Base-by-base conservation (phyloP, 2,797 vertebrate species). In the Halcyon badia region DNA sequence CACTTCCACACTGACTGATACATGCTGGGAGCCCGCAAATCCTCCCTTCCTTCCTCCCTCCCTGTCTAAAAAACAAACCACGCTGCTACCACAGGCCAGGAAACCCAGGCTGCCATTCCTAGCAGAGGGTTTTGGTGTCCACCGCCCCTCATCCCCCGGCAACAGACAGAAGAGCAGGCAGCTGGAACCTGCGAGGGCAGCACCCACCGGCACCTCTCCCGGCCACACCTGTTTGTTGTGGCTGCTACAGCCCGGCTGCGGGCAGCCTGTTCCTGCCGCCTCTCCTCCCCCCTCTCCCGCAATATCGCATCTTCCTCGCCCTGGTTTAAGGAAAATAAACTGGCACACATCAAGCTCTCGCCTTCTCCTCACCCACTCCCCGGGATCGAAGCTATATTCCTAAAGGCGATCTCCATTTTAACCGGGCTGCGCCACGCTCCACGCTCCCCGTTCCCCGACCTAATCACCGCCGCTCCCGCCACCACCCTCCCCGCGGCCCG, bases 221-320 rank as follows among this genome's bases (percentile, higher is more conserved):
- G 4, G 87, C 94, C 90, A 89, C 95, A 91, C 96, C 95, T 94
- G 96, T 26, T 73, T 76, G 94, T 33, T 51, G 94, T 72, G n/a
- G 81, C 89, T 57, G 95, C 80, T 5, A 31, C 84, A 46, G 93
- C 84, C 81, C 18, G 80, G 83, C 83, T 26, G 81, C 80, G 4
- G 41, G 48, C 86, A 39, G 73, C 84, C 56, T 2, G 33, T 1
- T 51, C 83, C 89, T 30, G 82, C 58, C 56, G 77, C 94, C 92
- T 72, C 85, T 13, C 37, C 37, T 39, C 83, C 88, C 10, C 56
- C 82, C 56, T 54, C 73, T 83, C 68, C 83, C 73, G 3, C 83
- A 26, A 19, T 16, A 75, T 64, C 62, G 54, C 90, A 1, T 64
- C n/a, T 14, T 64, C 62, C 78, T 33, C 71, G 48, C 56, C 44